Evolutionary conservation across 2,888 invertebrate genomes (phyloP).

Genomic region (Agrotis ipsilon): DNA sequence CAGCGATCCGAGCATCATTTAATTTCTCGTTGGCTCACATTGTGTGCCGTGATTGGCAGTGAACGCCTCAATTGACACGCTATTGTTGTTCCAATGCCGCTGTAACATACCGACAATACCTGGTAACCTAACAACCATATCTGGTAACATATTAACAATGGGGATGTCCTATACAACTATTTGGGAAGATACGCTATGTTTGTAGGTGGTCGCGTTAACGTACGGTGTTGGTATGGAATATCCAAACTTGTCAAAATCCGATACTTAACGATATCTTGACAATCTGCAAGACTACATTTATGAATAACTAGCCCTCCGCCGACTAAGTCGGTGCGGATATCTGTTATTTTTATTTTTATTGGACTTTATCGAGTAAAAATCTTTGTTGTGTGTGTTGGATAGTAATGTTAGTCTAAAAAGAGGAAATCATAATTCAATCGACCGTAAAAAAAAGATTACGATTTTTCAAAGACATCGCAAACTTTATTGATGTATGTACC

Average conservation of each 20-base stretch:
- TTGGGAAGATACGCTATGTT: not conserved
- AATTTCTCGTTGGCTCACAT: constrained; percentile 5
- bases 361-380: too few relatives aligned
- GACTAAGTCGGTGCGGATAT: too few relatives aligned
- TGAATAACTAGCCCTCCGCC: too few relatives aligned
- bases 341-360: too few relatives aligned
- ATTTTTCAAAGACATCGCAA: too few relatives aligned
- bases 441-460: too few relatives aligned
- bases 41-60: constrained; percentile 26
- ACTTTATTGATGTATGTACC: too few relatives aligned
- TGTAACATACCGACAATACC: constrained; percentile 21
- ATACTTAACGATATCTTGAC: not conserved
- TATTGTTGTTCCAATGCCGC: constrained; percentile 19
- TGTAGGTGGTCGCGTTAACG: not conserved
- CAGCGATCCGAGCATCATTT: constrained; percentile 1
- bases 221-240: not conserved
- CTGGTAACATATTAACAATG: constrained; percentile 7
- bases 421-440: too few relatives aligned
- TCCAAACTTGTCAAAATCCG: too few relatives aligned
- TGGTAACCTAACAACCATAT: not conserved
- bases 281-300: too few relatives aligned
- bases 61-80: constrained; percentile 21
- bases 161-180: not conserved
- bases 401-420: too few relatives aligned
- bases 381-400: too few relatives aligned